Evolutionary conservation across 1,140 invertebrate species (phyloP), one percentile per base, ranked within the genome.

Genomic region (Neodiprion pinetum): DNA sequence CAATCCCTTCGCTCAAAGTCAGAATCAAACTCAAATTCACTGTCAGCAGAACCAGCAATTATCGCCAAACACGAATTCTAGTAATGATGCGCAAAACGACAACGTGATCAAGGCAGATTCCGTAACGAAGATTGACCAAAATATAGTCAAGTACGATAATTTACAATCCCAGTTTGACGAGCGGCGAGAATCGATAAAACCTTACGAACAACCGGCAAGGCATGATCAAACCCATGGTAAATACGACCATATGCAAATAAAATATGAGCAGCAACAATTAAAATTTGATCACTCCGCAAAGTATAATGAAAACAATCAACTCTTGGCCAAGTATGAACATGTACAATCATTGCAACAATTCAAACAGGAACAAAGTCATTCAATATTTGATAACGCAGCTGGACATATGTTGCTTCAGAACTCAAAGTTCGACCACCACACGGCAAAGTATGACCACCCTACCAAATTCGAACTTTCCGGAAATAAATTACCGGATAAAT

Each of bases 391-490:
- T 17, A 61, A 61, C 53, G 53, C n/a, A 17, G 28, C 14, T 76
- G 40, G 72, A 50, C 14, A 83, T 80, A 50, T 80, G 79, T 53
- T 81, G 80, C 0, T 74, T 66, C 4, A 73, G 40, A 61, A 71
- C 65, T 12, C 78, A 80, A 81, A 82, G 66, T 75, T 76, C 9
- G 80, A 82, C 23, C 50, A 71, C 40, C 9, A 72, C 5, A 40
- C 68, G 9, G 68, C 73, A 4, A 87, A 88, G 72, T 85, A 87
- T 71, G 84, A 84, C 68, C 84, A 85, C n/a, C 80, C 76, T 23
- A 71, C 67, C 12, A 85, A 87, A 40, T 80, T 86, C 65, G 83
- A 85, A 47, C 76, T 78, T 7, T 77, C 82, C 0, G 28, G 70
- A 50, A 9, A 12, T 12, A 85, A 84, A 73, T 40, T 79, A 9